A percentile compares a stretch with the other conserved stretches of the same genome.
Evolutionary conservation across 2,888 invertebrate genomes (phyloP).

Genomic region (Acrocyrtus sp.): DNA sequence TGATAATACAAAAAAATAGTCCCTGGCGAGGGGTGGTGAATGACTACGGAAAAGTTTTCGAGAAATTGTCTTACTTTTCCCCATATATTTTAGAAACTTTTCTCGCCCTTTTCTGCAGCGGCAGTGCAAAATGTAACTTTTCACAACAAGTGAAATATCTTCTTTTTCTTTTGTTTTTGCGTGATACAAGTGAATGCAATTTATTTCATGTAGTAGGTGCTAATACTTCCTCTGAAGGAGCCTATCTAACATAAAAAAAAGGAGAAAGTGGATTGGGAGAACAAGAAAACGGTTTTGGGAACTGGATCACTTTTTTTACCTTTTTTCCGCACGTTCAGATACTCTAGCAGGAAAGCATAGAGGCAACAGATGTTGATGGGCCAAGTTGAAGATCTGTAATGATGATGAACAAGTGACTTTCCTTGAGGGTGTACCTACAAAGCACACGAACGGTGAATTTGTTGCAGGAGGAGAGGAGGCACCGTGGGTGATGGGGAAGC

Average conservation of each 20-base stretch:
- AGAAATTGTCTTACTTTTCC: too few relatives aligned
- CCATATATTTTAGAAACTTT: too few relatives aligned
- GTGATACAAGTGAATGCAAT: slow-evolving; percentile 25
- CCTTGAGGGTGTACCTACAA: slow-evolving; percentile 29
- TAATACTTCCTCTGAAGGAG: slow-evolving; percentile 14
- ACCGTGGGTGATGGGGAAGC: background rate
- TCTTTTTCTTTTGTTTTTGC: background rate
- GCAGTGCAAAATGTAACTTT: background rate
- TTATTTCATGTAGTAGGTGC: slow-evolving; percentile 15
- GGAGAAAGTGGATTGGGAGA: background rate
- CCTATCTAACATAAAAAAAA: too few relatives aligned
- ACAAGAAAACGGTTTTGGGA: background rate
- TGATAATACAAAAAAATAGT: too few relatives aligned
- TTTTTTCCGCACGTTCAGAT: slow-evolving; percentile 2
- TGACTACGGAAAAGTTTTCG: too few relatives aligned
- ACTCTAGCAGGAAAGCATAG: slow-evolving; percentile 9
- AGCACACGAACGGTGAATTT: too few relatives aligned
- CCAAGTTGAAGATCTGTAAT: slow-evolving; percentile 49
- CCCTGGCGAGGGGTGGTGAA: too few relatives aligned
- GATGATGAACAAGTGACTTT: slow-evolving; percentile 51
- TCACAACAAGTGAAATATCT: slow-evolving; percentile 1
- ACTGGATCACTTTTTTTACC: slow-evolving; percentile 13
- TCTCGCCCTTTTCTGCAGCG: too few relatives aligned
- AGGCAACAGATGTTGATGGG: slow-evolving; percentile 45
- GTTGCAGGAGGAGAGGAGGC: background rate